These are phyloP conservation scores for Dendroctonus ponderosae DNA, from an alignment of 1,140 invertebrate genomes.

Conservation along the genomic window DNA sequence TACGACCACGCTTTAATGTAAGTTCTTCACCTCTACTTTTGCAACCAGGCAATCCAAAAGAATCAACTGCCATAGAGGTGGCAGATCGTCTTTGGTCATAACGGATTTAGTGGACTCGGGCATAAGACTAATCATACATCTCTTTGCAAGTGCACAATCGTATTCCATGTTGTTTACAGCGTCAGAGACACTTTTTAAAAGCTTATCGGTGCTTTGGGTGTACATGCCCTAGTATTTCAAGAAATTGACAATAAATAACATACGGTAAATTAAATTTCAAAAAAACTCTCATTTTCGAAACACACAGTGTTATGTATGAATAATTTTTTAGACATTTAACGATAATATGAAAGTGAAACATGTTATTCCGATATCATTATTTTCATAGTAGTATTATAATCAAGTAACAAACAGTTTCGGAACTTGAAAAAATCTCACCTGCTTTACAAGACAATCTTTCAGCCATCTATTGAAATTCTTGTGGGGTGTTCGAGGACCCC, in stretches of 20 bases:
- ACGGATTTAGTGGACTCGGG: constrained; percentile 54
- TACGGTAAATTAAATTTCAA: too few relatives aligned
- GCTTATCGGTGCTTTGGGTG: constrained; percentile 74
- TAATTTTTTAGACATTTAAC: too few relatives aligned
- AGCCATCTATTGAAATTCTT: constrained; percentile 73
- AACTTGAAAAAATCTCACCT: constrained; percentile 48
- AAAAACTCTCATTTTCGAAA: too few relatives aligned
- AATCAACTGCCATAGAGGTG: constrained; percentile 65
- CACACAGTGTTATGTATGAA: too few relatives aligned
- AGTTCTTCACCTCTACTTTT: constrained; percentile 53
- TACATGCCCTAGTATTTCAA: constrained; percentile 63
- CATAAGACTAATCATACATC: constrained; percentile 65
- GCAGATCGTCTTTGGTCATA: constrained; percentile 57
- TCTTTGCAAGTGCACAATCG: constrained; percentile 69
- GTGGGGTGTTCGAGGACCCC: constrained; percentile 69
- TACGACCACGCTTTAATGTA: background rate
- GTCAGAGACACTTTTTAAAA: constrained; percentile 69
- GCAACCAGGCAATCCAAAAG: constrained; percentile 67
- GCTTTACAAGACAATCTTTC: constrained; percentile 82
- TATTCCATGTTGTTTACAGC: constrained; percentile 66
- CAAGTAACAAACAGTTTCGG: too few relatives aligned
- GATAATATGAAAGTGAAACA: too few relatives aligned
- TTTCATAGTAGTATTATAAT: too few relatives aligned
- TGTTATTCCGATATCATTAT: too few relatives aligned
- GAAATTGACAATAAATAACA: too few relatives aligned